Conservation (phyloP, 2,113 vertebrate species). For the Leptodactylus fuscus region DNA sequence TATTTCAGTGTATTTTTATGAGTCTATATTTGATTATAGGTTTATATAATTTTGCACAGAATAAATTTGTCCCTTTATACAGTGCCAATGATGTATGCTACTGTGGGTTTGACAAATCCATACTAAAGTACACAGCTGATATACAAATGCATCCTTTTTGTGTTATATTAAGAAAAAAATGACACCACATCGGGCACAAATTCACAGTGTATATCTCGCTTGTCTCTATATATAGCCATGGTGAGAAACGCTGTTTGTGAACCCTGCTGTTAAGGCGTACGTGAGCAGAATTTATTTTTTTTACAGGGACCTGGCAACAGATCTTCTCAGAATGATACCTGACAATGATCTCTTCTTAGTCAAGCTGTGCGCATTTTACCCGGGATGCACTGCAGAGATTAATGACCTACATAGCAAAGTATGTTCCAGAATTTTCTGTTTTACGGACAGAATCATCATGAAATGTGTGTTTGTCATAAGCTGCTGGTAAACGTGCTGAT, state of each 20-base stretch:
- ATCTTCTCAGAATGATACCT: slow-evolving; percentile 90
- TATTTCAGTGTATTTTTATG: too few species aligned
- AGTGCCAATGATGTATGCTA: too few species aligned
- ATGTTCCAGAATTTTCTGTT: slow-evolving; percentile 29
- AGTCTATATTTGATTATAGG: too few species aligned
- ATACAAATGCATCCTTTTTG: background rate
- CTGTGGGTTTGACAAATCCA: too few species aligned
- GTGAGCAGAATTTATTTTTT: slow-evolving; percentile 51
- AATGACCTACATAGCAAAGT: slow-evolving; percentile 88
- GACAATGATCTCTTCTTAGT: slow-evolving; percentile 83
- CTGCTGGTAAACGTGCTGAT: background rate
- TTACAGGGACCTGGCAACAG: slow-evolving; percentile 86
- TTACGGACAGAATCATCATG: background rate
- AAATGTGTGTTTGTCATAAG: background rate
- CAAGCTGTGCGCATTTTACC: slow-evolving; percentile 92
- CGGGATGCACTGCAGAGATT: slow-evolving; percentile 82
- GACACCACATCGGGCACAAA: too few species aligned
- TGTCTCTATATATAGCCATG: slow-evolving; percentile 5
- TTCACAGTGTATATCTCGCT: background rate
- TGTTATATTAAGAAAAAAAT: background rate
- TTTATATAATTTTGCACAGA: too few species aligned
- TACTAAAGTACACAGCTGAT: background rate
- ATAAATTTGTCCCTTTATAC: too few species aligned
- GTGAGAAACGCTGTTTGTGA: background rate
- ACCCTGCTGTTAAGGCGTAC: background rate